Conservation (phyloP, 2,113 vertebrate species). For the Budorcas taxicolor region DNA sequence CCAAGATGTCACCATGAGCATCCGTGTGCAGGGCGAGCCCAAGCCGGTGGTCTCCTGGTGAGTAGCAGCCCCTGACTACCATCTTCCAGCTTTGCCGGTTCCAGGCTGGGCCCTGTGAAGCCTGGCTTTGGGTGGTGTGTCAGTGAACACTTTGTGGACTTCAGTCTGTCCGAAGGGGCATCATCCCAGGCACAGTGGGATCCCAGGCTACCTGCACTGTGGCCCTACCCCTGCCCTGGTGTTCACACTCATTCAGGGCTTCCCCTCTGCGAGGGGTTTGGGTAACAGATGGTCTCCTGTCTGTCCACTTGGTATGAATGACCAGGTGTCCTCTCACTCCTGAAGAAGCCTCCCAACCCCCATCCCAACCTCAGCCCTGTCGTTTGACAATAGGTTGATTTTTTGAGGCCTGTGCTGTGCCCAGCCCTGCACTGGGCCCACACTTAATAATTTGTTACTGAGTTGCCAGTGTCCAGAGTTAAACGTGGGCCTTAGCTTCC, state of each 20-base stretch:
- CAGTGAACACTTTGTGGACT: not conserved
- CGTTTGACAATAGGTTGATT: not conserved
- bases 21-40: slow-evolving; percentile 91
- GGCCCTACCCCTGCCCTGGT: not conserved
- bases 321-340: not conserved
- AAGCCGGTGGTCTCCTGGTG: slow-evolving; percentile 98
- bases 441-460: not conserved
- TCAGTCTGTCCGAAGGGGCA: not conserved
- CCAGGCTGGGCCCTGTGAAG: not conserved
- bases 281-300: not conserved
- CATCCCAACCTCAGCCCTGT: accelerated
- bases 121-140: not conserved
- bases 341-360: not conserved
- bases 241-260: not conserved
- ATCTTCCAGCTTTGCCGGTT: accelerated
- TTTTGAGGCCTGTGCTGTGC: not conserved
- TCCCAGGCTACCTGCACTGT: accelerated
- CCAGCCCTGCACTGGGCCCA: not conserved
- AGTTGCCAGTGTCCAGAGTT: not conserved
- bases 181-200: not conserved
- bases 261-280: not conserved
- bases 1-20: slow-evolving; percentile 92
- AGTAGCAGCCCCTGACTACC: slow-evolving; percentile 52
- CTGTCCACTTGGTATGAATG: not conserved
- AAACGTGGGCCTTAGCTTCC: not conserved